phyloP scores from a whole-genome alignment of 2,888 invertebrate genomes.

The Ophion ellenae region DNA sequence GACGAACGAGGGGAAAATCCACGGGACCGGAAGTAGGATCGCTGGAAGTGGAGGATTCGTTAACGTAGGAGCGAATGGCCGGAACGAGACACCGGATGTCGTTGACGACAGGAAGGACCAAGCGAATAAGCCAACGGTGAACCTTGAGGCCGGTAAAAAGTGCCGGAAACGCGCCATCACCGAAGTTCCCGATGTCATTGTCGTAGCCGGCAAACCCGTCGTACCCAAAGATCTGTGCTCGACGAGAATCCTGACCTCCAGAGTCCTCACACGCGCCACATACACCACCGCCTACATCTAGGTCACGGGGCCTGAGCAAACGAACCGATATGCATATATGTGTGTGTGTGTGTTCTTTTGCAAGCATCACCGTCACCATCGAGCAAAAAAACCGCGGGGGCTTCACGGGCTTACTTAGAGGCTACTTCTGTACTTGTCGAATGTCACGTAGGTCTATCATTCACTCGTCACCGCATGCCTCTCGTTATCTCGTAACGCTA shows the following conservation, averaged over 20 bases:
- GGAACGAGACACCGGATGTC: constrained; percentile 55
- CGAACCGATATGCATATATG: background rate
- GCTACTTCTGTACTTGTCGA: constrained; percentile 79
- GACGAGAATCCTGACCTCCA: constrained; percentile 79
- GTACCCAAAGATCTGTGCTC: constrained; percentile 79
- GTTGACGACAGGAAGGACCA: constrained; percentile 48
- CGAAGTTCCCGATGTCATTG: constrained; percentile 79
- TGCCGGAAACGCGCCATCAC: constrained; percentile 70
- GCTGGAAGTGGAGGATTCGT: background rate
- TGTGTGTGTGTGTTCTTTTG: constrained; percentile 25
- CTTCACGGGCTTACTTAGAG: constrained; percentile 79
- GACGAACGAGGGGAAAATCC: background rate
- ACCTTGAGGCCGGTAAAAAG: constrained; percentile 30
- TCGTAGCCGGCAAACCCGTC: constrained; percentile 74
- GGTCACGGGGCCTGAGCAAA: constrained; percentile 70
- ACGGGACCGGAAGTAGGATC: constrained; percentile 11
- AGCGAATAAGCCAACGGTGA: background rate
- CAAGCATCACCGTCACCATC: constrained; percentile 72
- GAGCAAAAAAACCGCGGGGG: constrained; percentile 73
- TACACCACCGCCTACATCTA: constrained; percentile 83
- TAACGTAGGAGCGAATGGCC: background rate
- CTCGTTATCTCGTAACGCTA: constrained; percentile 47
- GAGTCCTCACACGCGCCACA: constrained; percentile 81
- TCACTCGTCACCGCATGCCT: constrained; percentile 74
- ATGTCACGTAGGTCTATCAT: constrained; percentile 81